phyloP scores from a whole-genome alignment of 2,888 invertebrate genomes.

The Machimus rusticus region DNA sequence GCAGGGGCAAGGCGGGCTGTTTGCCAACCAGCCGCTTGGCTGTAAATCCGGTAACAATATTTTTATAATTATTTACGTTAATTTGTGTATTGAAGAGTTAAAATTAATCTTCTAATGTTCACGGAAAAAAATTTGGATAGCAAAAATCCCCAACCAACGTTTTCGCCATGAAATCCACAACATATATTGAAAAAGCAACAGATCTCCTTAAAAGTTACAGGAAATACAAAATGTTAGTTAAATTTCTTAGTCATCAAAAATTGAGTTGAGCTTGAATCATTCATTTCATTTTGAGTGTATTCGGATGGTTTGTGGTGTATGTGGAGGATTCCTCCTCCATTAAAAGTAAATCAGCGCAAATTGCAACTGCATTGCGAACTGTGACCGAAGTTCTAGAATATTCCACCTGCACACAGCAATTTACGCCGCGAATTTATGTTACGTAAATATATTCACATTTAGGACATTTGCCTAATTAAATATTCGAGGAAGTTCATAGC shows the following conservation, averaged over 20 bases:
- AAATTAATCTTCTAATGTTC: no score
- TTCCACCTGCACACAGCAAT: not conserved
- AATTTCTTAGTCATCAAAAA: not conserved
- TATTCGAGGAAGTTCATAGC: not conserved
- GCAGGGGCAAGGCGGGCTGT: no score
- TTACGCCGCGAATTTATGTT: not conserved
- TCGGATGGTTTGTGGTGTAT: not conserved
- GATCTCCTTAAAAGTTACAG: no score
- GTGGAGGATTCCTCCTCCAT: not conserved
- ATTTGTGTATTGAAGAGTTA: no score
- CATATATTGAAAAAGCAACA: no score
- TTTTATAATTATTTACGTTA: no score
- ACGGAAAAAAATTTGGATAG: no score
- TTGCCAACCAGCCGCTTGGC: no score
- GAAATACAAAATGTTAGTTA: no score
- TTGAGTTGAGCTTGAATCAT: not conserved
- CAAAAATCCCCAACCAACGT: no score
- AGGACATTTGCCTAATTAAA: not conserved
- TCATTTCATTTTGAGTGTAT: not conserved
- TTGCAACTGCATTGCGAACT: not conserved
- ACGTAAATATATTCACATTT: not conserved
- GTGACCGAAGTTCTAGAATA: not conserved
- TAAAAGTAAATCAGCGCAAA: not conserved
- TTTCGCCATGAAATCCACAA: no score
- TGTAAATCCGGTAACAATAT: no score